These are phyloP conservation scores for Lophochroa leadbeateri DNA, from an alignment of 2,113 vertebrate genomes.

Conservation along the genomic window DNA sequence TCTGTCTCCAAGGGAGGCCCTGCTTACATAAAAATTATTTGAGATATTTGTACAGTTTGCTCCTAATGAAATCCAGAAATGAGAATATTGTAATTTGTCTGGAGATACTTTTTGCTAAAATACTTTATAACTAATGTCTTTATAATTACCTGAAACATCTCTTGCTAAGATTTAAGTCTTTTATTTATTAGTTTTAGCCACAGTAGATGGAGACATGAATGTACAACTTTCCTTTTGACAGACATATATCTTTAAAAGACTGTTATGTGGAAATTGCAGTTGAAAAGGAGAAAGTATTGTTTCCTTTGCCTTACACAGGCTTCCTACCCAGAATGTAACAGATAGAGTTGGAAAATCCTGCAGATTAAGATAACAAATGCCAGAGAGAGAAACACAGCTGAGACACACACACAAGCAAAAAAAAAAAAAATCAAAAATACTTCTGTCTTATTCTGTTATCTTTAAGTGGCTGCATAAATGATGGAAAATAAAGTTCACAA, in stretches of 20 bases:
- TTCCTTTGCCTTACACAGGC: neutral
- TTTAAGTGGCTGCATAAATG: neutral
- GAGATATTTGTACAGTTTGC: neutral
- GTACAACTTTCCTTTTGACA: neutral
- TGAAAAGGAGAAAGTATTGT: neutral
- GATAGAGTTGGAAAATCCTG: neutral
- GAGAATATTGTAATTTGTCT: neutral
- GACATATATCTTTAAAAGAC: neutral
- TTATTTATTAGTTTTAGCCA: neutral
- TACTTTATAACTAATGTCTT: neutral
- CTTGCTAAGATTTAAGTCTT: neutral
- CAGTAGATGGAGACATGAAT: neutral
- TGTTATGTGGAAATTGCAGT: neutral
- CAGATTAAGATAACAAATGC: neutral
- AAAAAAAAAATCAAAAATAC: neutral
- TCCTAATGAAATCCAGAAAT: neutral
- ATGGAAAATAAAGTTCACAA: neutral
- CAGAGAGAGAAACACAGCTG: neutral
- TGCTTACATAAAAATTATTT: neutral
- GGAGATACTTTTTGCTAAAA: neutral
- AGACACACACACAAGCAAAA: neutral
- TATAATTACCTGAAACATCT: neutral
- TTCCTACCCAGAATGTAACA: neutral
- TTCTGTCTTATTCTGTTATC: neutral
- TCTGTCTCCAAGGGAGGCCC: neutral